Percentiles rank a stretch among this genome's conserved stretches.
Evolutionary conservation across 2,888 invertebrate species (phyloP).

Genomic region (Eristalinus aeneus): DNA sequence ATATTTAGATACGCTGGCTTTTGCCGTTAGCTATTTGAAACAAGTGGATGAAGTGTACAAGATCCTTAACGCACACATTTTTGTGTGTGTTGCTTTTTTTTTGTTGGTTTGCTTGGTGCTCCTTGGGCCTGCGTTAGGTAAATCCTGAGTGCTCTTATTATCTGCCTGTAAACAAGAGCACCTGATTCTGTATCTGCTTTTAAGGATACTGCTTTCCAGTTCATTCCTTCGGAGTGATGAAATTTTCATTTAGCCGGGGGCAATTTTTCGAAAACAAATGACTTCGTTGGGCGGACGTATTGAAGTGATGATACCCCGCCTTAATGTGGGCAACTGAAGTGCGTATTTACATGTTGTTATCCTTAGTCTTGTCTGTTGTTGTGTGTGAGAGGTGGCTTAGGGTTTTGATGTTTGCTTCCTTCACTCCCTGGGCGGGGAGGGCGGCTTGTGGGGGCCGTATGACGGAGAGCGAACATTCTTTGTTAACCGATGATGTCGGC

Average conservation of each 20-base stretch:
- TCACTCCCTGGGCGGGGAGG: background rate
- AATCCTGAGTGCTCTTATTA: conserved; percentile 63
- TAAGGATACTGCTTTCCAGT: conserved; percentile 26
- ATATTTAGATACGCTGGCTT: conserved; percentile 53
- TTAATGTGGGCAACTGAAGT: conserved; percentile 47
- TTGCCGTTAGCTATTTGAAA: conserved; percentile 47
- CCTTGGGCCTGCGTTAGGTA: conserved; percentile 20
- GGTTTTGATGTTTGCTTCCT: conserved; percentile 2
- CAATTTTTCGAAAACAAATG: conserved; percentile 62
- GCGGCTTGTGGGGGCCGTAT: background rate
- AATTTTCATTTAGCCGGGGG: conserved; percentile 61
- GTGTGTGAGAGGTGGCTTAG: conserved; percentile 13
- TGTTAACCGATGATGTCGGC: background rate
- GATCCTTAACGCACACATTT: conserved; percentile 31
- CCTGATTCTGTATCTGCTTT: conserved; percentile 56
- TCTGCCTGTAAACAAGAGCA: conserved; percentile 63
- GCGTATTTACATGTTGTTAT: conserved; percentile 51
- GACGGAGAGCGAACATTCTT: background rate
- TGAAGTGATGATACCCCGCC: conserved; percentile 45
- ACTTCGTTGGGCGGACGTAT: conserved; percentile 49
- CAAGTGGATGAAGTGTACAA: conserved; percentile 29
- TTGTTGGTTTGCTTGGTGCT: background rate
- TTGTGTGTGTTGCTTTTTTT: background rate
- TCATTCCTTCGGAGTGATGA: conserved; percentile 37
- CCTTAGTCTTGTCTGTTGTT: conserved; percentile 22